Evolutionary conservation across 2,797 vertebrate species (phyloP).

Genomic region (Tapirus indicus): DNA sequence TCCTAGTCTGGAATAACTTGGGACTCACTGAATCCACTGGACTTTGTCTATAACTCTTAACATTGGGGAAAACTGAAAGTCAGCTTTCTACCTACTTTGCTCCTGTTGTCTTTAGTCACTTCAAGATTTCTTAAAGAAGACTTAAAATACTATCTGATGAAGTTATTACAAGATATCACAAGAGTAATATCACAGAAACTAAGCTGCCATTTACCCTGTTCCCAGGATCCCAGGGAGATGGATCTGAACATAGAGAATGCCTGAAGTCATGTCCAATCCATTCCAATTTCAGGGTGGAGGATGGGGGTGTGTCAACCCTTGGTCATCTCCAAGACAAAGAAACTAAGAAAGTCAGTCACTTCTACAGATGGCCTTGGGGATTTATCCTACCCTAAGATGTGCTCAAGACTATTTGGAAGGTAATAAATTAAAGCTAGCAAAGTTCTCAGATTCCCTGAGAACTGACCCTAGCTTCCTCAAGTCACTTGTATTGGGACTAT

Average conservation of each 20-base stretch:
- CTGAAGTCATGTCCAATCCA: background rate
- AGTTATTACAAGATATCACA: too few species aligned
- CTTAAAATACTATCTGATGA: constrained; percentile 1
- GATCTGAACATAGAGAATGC: background rate
- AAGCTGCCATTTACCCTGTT: background rate
- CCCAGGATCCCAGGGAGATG: background rate
- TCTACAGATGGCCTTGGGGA: background rate
- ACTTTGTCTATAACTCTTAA: constrained; percentile 31
- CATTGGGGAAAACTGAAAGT: background rate
- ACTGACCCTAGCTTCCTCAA: background rate
- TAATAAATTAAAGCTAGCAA: background rate
- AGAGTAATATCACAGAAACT: background rate
- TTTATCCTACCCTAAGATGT: background rate
- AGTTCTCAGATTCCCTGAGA: background rate
- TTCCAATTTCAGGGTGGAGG: background rate
- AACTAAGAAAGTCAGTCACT: background rate
- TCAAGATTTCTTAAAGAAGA: constrained; percentile 41
- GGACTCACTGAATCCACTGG: background rate
- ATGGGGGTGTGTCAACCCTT: background rate
- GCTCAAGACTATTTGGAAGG: background rate
- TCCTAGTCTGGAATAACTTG: background rate
- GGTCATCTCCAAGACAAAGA: constrained; percentile 6
- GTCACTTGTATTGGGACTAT: background rate
- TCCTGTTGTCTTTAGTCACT: background rate
- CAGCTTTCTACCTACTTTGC: background rate